Evolutionary conservation across 2,888 invertebrate genomes (phyloP).

Genomic region (Hoplodrina blanda): DNA sequence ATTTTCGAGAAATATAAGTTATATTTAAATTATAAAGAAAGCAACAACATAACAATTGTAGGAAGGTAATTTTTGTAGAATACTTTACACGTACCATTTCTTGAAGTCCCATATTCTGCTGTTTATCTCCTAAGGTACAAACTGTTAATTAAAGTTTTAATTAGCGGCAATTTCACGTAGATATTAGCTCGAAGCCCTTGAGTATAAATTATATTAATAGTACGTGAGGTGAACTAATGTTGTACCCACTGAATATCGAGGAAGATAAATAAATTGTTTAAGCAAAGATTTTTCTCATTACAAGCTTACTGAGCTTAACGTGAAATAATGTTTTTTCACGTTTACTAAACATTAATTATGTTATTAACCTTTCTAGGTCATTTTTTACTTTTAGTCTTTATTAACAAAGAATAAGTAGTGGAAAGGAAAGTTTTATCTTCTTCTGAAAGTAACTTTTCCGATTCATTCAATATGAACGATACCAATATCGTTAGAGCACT

Average conservation of each 20-base stretch:
- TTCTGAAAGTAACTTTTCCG: slow-evolving; percentile 3
- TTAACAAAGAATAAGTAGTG: background rate
- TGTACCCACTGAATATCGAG: background rate
- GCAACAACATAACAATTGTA: background rate
- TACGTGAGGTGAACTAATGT: slow-evolving; percentile 21
- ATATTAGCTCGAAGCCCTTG: slow-evolving; percentile 11
- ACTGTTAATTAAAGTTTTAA: slow-evolving; percentile 40
- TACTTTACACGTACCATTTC: background rate
- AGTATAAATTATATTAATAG: slow-evolving; percentile 34
- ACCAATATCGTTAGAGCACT: slow-evolving; percentile 10
- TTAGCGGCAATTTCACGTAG: slow-evolving; percentile 13
- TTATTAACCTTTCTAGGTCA: slow-evolving; percentile 1
- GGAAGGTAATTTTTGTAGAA: background rate
- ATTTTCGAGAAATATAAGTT: background rate
- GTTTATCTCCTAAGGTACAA: slow-evolving; percentile 24
- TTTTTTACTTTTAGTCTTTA: slow-evolving; percentile 11
- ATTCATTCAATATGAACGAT: background rate
- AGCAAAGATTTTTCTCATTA: slow-evolving; percentile 33
- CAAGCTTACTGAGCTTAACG: slow-evolving; percentile 11
- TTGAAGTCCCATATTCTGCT: background rate
- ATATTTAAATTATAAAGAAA: background rate
- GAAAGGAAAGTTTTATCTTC: background rate
- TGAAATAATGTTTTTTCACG: slow-evolving; percentile 25
- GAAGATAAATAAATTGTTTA: slow-evolving; percentile 6
- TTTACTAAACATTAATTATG: slow-evolving; percentile 14